Conservation (phyloP, 2,797 vertebrate species). For the Ceryle rudis region DNA sequence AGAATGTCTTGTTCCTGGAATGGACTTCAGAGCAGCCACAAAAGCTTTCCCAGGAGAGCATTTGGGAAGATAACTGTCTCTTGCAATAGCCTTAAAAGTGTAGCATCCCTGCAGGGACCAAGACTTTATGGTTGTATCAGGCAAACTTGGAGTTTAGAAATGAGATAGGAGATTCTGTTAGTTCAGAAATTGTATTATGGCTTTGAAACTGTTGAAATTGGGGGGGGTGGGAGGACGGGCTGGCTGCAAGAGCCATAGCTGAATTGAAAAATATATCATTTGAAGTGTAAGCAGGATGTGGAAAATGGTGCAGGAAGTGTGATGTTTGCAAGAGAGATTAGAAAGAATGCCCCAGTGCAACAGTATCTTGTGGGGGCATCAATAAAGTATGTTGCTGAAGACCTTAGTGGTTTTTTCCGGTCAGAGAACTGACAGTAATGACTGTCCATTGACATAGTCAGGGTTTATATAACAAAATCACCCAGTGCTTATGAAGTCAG, state of each 20-base stretch:
- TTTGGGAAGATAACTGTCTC: not conserved
- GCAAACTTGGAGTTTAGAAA: not conserved
- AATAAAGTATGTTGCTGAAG: not conserved
- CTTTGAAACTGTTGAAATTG: not conserved
- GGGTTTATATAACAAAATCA: not conserved
- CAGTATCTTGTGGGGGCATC: not conserved
- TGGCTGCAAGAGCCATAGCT: not conserved
- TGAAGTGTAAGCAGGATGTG: constrained; percentile 20
- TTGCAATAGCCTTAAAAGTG: not conserved
- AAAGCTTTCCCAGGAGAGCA: not conserved
- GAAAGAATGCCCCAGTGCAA: not conserved
- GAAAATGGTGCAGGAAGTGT: constrained; percentile 22
- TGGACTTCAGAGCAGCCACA: not conserved
- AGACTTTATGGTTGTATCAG: not conserved
- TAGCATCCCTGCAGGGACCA: not conserved
- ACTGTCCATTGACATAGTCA: not conserved
- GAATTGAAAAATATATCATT: not conserved
- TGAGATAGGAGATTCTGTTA: not conserved
- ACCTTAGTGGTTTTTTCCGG: not conserved
- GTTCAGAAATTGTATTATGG: not conserved
- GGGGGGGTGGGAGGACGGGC: too few relatives aligned
- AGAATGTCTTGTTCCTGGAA: not conserved
- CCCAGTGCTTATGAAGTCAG: not conserved
- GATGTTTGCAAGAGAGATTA: not conserved
- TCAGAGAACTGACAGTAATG: not conserved